These are phyloP conservation scores for Lordiphosa collinella DNA, from an alignment of 1,140 invertebrate species.

Conservation along the genomic window DNA sequence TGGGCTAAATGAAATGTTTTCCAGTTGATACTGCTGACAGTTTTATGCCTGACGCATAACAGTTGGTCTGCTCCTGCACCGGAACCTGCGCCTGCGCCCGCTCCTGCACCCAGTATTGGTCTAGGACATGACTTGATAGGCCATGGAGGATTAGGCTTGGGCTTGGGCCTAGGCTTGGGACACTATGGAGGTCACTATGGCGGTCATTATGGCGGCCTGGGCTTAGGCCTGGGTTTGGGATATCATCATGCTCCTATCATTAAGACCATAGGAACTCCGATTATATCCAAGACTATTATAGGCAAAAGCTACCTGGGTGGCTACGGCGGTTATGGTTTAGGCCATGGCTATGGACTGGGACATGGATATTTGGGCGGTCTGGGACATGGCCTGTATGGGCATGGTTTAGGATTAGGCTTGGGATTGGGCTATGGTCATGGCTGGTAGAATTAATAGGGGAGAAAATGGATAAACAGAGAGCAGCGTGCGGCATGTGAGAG, in stretches of 20 bases:
- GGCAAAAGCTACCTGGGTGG: conserved; percentile 64
- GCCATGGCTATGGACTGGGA: conserved; percentile 23
- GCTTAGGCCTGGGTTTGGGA: conserved; percentile 43
- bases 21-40: conserved; percentile 39
- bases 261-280: conserved; percentile 42
- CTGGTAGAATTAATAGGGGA: neutral
- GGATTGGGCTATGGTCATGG: conserved; percentile 58
- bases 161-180: conserved; percentile 39
- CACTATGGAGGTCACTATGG: conserved; percentile 38
- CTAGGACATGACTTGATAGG: conserved; percentile 51
- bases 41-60: conserved; percentile 32
- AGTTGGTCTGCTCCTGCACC: conserved; percentile 45
- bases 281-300: conserved; percentile 69
- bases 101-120: conserved; percentile 47
- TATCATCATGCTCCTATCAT: conserved; percentile 50
- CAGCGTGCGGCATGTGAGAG: conserved; percentile 46
- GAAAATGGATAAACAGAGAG: conserved; percentile 19
- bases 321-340: conserved; percentile 33
- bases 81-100: conserved; percentile 35
- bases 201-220: conserved; percentile 2
- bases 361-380: conserved; percentile 8
- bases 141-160: conserved; percentile 45
- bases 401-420: conserved; percentile 53
- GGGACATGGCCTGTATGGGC: conserved; percentile 21
- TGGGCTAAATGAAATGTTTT: neutral